These are phyloP conservation scores for Picathartes gymnocephalus DNA, from an alignment of 2,113 vertebrate species.

Conservation along the genomic window DNA sequence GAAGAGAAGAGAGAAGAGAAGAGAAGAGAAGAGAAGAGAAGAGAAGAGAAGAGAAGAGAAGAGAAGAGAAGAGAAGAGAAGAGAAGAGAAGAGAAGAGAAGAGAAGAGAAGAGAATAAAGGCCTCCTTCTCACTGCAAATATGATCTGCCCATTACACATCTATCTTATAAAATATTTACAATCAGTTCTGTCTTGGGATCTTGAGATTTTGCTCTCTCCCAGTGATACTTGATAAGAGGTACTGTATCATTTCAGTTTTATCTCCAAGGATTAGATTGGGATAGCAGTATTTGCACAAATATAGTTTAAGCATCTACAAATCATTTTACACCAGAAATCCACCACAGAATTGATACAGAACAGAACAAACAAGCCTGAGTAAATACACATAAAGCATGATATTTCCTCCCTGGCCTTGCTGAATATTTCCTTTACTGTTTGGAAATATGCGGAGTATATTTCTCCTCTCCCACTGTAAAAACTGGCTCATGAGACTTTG, in stretches of 20 bases:
- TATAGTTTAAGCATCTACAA: conserved; percentile 36
- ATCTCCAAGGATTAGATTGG: conserved; percentile 2
- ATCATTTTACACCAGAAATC: conserved; percentile 31
- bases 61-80: too few species aligned
- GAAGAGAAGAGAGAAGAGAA: too few species aligned
- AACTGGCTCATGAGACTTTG: background rate
- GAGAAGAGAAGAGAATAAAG: rapidly evolving
- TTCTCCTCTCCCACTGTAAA: background rate
- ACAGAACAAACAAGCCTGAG: background rate
- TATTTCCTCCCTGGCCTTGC: background rate
- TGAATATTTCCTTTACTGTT: background rate
- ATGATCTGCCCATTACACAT: conserved; percentile 24
- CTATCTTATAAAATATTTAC: conserved; percentile 50
- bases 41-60: too few species aligned
- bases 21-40: too few species aligned
- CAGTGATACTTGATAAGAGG: conserved; percentile 36
- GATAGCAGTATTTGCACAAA: conserved; percentile 45
- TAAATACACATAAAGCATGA: background rate
- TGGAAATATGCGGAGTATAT: background rate
- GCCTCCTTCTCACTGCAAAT: background rate
- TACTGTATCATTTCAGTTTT: conserved; percentile 28
- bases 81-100: background rate
- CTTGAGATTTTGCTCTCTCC: conserved; percentile 34
- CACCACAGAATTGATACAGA: background rate
- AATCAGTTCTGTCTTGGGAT: conserved; percentile 21